Percentiles rank a stretch among this genome's conserved stretches.
These are phyloP conservation scores for Nomada flava DNA, from an alignment of 2,888 invertebrate species.

Conservation along the genomic window DNA sequence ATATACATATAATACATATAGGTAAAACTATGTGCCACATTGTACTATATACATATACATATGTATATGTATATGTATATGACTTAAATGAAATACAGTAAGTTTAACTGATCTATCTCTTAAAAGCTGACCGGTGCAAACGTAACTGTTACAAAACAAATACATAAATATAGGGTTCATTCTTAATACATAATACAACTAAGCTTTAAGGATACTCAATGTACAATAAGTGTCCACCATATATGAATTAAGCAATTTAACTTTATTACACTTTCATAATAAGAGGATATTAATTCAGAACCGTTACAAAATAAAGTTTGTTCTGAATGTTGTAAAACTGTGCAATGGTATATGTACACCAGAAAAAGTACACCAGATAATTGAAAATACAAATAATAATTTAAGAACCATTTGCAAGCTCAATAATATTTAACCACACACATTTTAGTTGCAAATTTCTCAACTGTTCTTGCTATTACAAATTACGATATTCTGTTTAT, in stretches of 20 bases:
- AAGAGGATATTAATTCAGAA: constrained; percentile 24
- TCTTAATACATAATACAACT: constrained; percentile 21
- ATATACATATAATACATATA: constrained; percentile 21
- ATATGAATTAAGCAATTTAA: constrained; percentile 30
- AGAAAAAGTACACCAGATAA: constrained; percentile 30
- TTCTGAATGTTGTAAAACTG: constrained; percentile 21
- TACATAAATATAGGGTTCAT: constrained; percentile 23
- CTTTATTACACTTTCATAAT: constrained; percentile 34
- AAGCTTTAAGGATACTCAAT: constrained; percentile 50
- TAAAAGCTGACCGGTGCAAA: constrained; percentile 44
- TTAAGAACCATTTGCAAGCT: constrained; percentile 16
- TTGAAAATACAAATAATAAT: constrained; percentile 18
- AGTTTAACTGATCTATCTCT: constrained; percentile 35
- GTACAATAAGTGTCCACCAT: constrained; percentile 35
- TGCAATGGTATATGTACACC: constrained; percentile 11
- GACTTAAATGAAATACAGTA: constrained; percentile 11
- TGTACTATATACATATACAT: constrained; percentile 14
- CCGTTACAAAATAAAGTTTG: constrained; percentile 25
- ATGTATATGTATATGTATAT: constrained; percentile 5
- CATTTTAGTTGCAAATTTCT: constrained; percentile 14
- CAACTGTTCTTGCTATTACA: constrained; percentile 3
- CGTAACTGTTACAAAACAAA: constrained; percentile 21
- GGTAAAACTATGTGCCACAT: constrained; percentile 50
- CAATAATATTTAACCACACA: constrained; percentile 24
- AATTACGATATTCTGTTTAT: constrained; percentile 20